phyloP scores from a whole-genome alignment of 2,888 invertebrate genomes.

The Thumatha senex region DNA sequence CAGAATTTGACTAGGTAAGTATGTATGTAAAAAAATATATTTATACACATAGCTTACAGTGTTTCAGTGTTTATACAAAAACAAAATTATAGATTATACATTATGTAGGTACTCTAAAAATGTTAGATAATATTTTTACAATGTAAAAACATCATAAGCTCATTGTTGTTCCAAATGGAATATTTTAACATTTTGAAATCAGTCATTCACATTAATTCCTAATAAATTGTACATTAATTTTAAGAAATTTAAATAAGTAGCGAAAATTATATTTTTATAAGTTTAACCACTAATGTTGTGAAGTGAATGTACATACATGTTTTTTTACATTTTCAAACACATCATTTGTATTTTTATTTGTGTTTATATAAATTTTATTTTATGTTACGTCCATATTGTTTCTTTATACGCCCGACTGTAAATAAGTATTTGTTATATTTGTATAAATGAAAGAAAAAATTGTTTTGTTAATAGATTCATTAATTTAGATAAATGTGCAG shows the following conservation, averaged over 20 bases:
- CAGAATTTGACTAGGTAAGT: too few species aligned
- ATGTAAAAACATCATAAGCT: background rate
- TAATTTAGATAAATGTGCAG: background rate
- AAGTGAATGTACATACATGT: too few species aligned
- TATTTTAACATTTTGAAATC: slow-evolving; percentile 4
- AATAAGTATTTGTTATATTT: background rate
- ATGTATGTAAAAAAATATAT: too few species aligned
- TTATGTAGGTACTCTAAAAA: too few species aligned
- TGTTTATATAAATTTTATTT: background rate
- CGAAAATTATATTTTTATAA: slow-evolving; percentile 3
- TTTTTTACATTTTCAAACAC: too few species aligned
- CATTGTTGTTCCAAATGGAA: background rate
- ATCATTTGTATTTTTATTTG: slow-evolving; percentile 1
- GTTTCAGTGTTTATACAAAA: too few species aligned
- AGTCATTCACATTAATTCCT: slow-evolving; percentile 6
- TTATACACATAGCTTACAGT: too few species aligned
- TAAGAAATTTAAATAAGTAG: slow-evolving; percentile 4
- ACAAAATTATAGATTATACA: too few species aligned
- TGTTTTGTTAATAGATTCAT: background rate
- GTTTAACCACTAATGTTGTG: background rate
- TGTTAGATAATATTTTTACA: too few species aligned
- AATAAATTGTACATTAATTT: background rate
- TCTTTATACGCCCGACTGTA: background rate
- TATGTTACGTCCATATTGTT: background rate
- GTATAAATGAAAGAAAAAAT: background rate